Evolutionary conservation across 2,797 vertebrate genomes (phyloP).

Genomic region (Manis pentadactyla): DNA sequence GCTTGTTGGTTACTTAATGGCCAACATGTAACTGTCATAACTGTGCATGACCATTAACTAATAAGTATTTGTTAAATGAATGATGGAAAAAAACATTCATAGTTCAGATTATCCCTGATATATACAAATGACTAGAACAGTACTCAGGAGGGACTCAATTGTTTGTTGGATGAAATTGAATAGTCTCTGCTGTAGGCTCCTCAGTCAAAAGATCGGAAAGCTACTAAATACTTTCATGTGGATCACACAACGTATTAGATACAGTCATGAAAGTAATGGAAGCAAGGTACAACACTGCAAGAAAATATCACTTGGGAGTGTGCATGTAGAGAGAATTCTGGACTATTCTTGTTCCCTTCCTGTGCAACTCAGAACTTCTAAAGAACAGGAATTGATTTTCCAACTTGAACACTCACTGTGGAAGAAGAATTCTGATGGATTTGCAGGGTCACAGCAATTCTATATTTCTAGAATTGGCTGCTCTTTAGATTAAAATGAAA

Average conservation of each 20-base stretch:
- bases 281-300: not conserved
- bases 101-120: not conserved
- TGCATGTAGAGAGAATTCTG: not conserved
- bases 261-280: constrained; percentile 52
- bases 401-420: not conserved
- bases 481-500: not conserved
- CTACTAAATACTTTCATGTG: not conserved
- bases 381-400: not conserved
- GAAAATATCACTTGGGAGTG: not conserved
- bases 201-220: not conserved
- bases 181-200: not conserved
- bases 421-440: not conserved
- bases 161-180: not conserved
- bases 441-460: not conserved
- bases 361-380: not conserved
- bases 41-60: not conserved
- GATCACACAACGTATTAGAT: not conserved
- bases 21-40: not conserved
- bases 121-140: not conserved
- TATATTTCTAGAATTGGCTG: not conserved
- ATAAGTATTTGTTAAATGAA: not conserved
- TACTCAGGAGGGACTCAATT: not conserved
- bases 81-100: not conserved
- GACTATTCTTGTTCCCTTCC: not conserved
- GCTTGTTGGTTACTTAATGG: not conserved